These are phyloP conservation scores for Theristicus caerulescens DNA, from an alignment of 2,113 vertebrate species.

Conservation along the genomic window DNA sequence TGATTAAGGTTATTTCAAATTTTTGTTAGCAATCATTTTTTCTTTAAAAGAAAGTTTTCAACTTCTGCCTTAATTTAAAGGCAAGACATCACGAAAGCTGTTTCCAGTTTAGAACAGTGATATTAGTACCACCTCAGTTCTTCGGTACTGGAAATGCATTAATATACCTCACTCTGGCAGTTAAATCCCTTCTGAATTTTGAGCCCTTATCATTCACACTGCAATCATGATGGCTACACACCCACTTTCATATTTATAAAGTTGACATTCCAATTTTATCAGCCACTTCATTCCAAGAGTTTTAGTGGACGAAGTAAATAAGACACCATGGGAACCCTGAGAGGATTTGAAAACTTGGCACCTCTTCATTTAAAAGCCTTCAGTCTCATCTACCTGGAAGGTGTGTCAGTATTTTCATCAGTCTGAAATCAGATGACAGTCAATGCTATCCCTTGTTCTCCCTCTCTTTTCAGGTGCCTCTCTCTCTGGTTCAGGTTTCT, in stretches of 20 bases:
- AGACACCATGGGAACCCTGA: neutral
- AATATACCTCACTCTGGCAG: neutral
- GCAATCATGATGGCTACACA: neutral
- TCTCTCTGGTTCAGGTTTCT: neutral
- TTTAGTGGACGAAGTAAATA: neutral
- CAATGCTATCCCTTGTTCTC: neutral
- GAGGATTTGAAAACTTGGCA: neutral
- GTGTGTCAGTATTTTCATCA: neutral
- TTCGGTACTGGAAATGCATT: neutral
- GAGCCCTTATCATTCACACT: neutral
- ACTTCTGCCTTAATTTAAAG: neutral
- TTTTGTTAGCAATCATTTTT: neutral
- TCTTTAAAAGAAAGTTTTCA: neutral
- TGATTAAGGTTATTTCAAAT: neutral
- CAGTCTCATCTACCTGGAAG: neutral
- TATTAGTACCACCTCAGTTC: neutral
- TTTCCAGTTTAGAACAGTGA: neutral
- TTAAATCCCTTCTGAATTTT: neutral
- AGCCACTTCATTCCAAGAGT: neutral
- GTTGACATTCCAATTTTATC: neutral
- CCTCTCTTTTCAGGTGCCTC: neutral
- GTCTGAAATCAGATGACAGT: neutral
- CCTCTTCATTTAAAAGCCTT: neutral
- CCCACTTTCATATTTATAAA: neutral
- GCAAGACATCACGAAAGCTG: neutral